Evolutionary conservation across 2,888 invertebrate genomes (phyloP), one percentile per base, ranked within the genome.

Genomic region (Chrysodeixis includens): DNA sequence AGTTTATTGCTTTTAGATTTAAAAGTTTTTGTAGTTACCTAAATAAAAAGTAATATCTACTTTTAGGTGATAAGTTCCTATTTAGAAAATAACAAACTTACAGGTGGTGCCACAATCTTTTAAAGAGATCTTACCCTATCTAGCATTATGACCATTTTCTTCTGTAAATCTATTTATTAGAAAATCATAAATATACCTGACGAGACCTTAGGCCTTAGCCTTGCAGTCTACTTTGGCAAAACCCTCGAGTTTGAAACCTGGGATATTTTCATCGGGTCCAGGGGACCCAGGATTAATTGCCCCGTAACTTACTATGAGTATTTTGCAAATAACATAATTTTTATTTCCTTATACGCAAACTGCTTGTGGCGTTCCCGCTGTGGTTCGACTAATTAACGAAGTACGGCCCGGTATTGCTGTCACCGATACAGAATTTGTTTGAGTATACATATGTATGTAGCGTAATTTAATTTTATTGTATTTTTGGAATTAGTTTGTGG

Each of bases 301-400:
- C 32, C 53, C 40, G 18, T 51, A 55, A 44, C 67, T 18, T 61
- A 20, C 52, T 52, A 69, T 16, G n/a, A 61, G 18, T 20, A 60
- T 68, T 61, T 68, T 16, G 30, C 57, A 57, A 67, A 62, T 53
- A 46, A 58, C 30, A 18, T 18, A 32, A 40, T 26, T 74, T 49
- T 66, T 69, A 30, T 53, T 26, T 26, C 16, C 2, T 56, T 5
- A 6, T 22, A 44, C 56, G 30, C 52, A 32, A 73, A 74, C 53
- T 22, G 58, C 40, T 56, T 51, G 35, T 60, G 46, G 22, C 32
- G 40, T 46, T 46, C 56, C 12, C n/a, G 32, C 51, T 14, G 59
- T 30, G 35, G 44, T 32, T 12, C 56, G 46, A 67, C 74, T 68
- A 51, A 78, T 68, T 67, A 62, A 40, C 44, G 46, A 40, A 56